Percentiles rank a stretch among this genome's conserved stretches.
Conservation (phyloP, 1,140 invertebrate species). For the Scaptomyza pallida region DNA sequence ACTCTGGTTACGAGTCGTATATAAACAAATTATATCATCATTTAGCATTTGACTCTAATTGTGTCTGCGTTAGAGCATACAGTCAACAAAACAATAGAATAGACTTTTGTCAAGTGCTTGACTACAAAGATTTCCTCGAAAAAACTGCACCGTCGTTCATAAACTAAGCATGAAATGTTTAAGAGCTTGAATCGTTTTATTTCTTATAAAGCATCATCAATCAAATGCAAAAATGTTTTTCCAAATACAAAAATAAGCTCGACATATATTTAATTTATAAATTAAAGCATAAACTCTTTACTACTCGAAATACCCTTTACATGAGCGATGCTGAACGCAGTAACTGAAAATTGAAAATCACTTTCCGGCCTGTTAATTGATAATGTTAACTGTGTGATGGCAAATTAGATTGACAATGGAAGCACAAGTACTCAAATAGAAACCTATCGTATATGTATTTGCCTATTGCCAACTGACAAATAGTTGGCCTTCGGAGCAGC, state of each 20-base stretch:
- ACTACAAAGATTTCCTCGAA: conserved; percentile 8
- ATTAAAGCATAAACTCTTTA: no score
- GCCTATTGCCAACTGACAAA: conserved; percentile 15
- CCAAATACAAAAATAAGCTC: no score
- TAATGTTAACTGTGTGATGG: conserved; percentile 63
- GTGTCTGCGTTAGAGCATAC: conserved; percentile 4
- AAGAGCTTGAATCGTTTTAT: no score
- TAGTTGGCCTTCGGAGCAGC: conserved; percentile 16
- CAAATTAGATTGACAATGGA: conserved; percentile 63
- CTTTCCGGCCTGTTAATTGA: conserved; percentile 66
- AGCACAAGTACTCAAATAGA: conserved; percentile 46
- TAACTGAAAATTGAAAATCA: conserved; percentile 45
- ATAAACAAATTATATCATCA: conserved; percentile 45
- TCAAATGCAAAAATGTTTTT: no score
- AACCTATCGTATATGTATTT: conserved; percentile 20
- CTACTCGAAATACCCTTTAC: conserved; percentile 1
- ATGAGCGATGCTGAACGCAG: background rate
- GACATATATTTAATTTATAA: no score
- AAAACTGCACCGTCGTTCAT: no score
- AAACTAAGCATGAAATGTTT: no score
- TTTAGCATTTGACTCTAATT: conserved; percentile 37
- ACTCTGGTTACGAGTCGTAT: conserved; percentile 8
- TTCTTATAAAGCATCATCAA: no score
- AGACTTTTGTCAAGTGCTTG: background rate
- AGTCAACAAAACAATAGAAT: conserved; percentile 1